Percentiles rank a stretch among this genome's conserved stretches.
These are phyloP conservation scores for Tachuris rubrigastra DNA, from an alignment of 2,113 vertebrate species.

Conservation along the genomic window DNA sequence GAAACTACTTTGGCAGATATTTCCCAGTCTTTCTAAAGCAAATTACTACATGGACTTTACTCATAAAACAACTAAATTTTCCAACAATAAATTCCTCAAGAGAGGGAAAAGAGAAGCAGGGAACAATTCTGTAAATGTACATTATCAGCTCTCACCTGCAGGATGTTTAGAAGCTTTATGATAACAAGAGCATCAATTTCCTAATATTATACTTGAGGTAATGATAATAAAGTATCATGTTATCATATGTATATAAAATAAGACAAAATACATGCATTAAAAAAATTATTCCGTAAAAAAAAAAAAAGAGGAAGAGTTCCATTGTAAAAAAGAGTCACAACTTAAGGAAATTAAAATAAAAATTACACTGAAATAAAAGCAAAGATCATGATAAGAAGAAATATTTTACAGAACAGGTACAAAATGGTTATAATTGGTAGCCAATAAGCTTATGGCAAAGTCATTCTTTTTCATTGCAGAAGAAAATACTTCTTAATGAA, in stretches of 20 bases:
- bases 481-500: conserved; percentile 62
- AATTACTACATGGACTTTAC: neutral
- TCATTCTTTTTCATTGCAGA: neutral
- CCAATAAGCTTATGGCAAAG: conserved; percentile 23
- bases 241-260: neutral
- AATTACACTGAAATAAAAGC: neutral
- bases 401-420: neutral
- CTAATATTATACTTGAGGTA: neutral
- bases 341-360: neutral
- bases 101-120: conserved; percentile 16
- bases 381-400: neutral
- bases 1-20: neutral
- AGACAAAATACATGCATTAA: neutral
- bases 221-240: neutral
- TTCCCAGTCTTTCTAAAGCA: neutral
- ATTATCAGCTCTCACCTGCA: neutral
- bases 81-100: neutral
- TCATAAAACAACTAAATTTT: neutral
- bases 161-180: neutral
- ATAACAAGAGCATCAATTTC: neutral
- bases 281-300: neutral
- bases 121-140: neutral
- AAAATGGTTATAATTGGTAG: neutral
- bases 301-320: neutral
- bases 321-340: neutral